Evolutionary conservation across 1,140 invertebrate species (phyloP), one percentile per base, ranked within the genome.

Genomic region (Drosophila suzukii): DNA sequence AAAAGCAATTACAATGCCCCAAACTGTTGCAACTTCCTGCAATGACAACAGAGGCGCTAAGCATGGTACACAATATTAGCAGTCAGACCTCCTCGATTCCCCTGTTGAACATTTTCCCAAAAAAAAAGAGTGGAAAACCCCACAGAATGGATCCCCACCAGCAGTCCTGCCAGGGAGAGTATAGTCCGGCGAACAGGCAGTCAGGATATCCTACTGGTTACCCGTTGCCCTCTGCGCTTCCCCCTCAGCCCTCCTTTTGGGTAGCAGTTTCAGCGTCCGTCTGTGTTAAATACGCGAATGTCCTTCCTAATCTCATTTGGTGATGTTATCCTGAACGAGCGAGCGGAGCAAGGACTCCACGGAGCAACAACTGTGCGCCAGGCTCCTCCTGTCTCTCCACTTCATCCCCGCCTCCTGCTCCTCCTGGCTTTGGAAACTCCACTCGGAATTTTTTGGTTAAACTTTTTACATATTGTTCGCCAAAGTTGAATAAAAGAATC

Each of bases 221-320:
- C 75, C 79, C 77, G 49, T 62, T 51, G 49, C 17, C 32, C 50
- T 4, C 60, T 34, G n/a, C 11, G 11, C 49, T 5, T 15, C 41
- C 17, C 8, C n/a, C 30, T 5, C 20, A 20, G 55, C 39, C 44
- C 27, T 10, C 44, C 36, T 12, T 24, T 39, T 15, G 60, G 41
- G 41, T 67, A 30, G 74, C 61, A 76, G 75, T 80, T 70, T 78
- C 62, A 70, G 43, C 54, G 54, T 78, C 58, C 61, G 78, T 68
- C 60, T 68, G 75, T 74, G 81, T 90, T 89, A 90, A 90, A 89
- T 88, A 84, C 88, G 88, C 88, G 88, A 88, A 90, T 90, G 88
- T 90, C 88, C 88, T 90, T 91, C 88, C 88, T 90, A 90, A 90
- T 90, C 88, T 90, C 88, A 90, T 90, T 90, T 88, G 68, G 68